phyloP scores from a whole-genome alignment of 2,113 vertebrate species.

The Eidolon helvum region DNA sequence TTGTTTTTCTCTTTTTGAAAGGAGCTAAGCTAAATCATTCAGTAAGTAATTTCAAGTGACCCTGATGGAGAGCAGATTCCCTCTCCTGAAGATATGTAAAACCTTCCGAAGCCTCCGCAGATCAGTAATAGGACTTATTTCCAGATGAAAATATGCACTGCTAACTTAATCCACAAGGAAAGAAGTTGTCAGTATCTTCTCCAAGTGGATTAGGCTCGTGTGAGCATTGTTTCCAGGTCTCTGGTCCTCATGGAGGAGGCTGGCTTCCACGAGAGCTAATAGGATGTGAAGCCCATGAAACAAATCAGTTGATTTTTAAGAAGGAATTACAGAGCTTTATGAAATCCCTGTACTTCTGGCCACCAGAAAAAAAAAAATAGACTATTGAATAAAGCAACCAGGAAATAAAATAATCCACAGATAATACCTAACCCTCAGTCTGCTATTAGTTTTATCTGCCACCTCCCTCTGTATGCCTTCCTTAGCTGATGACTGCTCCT shows the following conservation, averaged over 20 bases:
- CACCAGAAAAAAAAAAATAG: neutral
- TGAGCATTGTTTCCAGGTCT: neutral
- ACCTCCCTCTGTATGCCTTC: accelerated
- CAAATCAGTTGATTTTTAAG: neutral
- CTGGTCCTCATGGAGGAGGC: neutral
- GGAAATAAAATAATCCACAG: neutral
- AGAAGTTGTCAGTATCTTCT: neutral
- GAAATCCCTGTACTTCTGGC: neutral
- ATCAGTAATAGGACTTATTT: neutral
- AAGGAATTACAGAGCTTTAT: neutral
- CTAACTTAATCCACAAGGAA: neutral
- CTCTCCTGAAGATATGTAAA: neutral
- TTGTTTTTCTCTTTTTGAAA: slow-evolving; percentile 28
- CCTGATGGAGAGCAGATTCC: neutral
- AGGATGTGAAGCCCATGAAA: neutral
- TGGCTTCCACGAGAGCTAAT: neutral
- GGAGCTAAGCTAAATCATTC: neutral
- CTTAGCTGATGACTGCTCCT: neutral
- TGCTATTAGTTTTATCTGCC: too few relatives aligned
- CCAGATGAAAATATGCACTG: neutral
- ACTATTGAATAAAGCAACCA: neutral
- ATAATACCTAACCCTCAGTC: neutral
- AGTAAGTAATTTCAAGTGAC: neutral
- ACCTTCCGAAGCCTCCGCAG: neutral
- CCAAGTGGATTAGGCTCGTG: neutral